Base-by-base conservation (phyloP, 2,113 vertebrate genomes). In the Dunckerocampus dactyliophorus region DNA sequence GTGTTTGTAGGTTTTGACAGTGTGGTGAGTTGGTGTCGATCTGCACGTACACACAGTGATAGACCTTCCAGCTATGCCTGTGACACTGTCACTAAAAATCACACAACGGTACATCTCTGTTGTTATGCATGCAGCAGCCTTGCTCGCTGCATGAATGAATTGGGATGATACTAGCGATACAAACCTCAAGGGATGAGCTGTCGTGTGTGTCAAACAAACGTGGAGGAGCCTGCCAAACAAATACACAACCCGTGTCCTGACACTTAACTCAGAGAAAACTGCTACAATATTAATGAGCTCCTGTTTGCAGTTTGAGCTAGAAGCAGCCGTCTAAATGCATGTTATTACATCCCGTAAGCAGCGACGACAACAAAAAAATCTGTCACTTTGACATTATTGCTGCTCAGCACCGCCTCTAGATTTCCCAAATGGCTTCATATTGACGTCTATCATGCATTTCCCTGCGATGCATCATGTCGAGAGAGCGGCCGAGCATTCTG, bases 321-420 rank as follows among this genome's bases (percentile, higher is more conserved):
- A 20, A 55, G 52, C 52, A 19, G 52, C 52, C 52, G 17, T 37
- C 52, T 39, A 55, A 55, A 55, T 19, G 31, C 52, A 37, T 39
- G 52, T 55, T 55, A 55, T 55, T 55, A 20, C 52, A 31, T 55
- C 52, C 52, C 31, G 7, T 55, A 55, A 55, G 31, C 17, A n/a
- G 17, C 31, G 52, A 34, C 52, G 11, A 55, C 52, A 20, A 55
- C 52, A 55, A 54, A 24, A 54, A 37, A 55, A 37, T 39, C 52
- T 20, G 52, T 55, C 52, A 55, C 17, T 13, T 31, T 55, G 52
- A 55, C 52, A 39, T 20, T 19, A 37, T 10, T 19, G 52, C 51
- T 53, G 51, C 51, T 53, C 51, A 34, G 28, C 51, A 53, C 21
- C 2, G 24, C 51, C 51, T 43, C 12, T 53, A 55, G 52, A 55